These are phyloP conservation scores for Cheilosia vernalis DNA, from an alignment of 2,888 invertebrate species.

Conservation along the genomic window DNA sequence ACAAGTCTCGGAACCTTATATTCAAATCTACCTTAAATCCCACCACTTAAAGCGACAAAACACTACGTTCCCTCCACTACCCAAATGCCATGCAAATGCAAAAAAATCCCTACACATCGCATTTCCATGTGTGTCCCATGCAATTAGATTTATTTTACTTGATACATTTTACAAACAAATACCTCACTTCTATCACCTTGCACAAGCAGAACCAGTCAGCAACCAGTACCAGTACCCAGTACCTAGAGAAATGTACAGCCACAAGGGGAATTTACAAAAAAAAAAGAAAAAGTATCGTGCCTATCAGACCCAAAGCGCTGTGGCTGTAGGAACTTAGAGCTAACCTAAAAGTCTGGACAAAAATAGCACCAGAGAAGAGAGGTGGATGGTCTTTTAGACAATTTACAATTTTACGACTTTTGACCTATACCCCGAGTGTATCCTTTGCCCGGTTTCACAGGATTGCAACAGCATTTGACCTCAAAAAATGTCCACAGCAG, in stretches of 20 bases:
- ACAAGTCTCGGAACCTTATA: not conserved
- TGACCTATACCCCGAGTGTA: constrained; percentile 43
- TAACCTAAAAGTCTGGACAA: constrained; percentile 11
- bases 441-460: constrained; percentile 9
- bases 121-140: not conserved
- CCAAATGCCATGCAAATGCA: constrained; percentile 26
- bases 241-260: constrained; percentile 9
- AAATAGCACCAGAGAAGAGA: constrained; percentile 4
- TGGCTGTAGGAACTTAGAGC: constrained; percentile 5
- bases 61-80: constrained; percentile 5
- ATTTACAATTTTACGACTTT: constrained; percentile 65
- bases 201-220: constrained; percentile 11
- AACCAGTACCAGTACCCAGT: not conserved
- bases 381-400: constrained; percentile 50
- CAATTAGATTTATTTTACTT: constrained; percentile 40
- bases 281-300: not conserved
- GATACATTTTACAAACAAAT: constrained; percentile 28
- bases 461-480: constrained; percentile 48
- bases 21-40: not conserved
- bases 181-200: constrained; percentile 6
- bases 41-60: constrained; percentile 1
- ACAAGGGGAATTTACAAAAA: constrained; percentile 5
- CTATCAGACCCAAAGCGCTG: constrained; percentile 17
- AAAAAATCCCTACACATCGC: not conserved
- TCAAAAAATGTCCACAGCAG: constrained; percentile 35